Evolutionary conservation across 2,113 vertebrate species (phyloP), one percentile per base, ranked within the genome.

Genomic region (Gobio gobio): DNA sequence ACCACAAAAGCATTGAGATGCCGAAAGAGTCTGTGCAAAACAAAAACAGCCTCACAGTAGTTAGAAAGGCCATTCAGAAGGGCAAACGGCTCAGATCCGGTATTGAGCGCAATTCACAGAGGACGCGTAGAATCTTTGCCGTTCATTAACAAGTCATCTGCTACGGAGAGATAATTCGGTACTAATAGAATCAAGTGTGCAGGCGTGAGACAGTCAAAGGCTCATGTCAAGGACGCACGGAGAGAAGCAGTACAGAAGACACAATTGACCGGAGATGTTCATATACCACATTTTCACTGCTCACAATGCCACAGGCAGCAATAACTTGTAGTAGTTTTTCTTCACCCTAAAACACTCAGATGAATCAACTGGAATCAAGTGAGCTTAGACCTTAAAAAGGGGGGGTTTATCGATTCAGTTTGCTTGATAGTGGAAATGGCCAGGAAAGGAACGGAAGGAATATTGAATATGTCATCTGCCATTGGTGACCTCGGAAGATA

Each of bases 111-210:
- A 83, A 72, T 66, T 58, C 29, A 54, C 84, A 45, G 66, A 86
- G 78, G 78, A 84, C 51, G 10, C 7, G 51, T 10, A 14, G 24
- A 56, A 59, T 83, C 26, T 73, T 74, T 84, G 81, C 47, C 24
- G 49, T 83, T 84, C 83, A 86, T 87, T 89, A 86, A 77, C 72
- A 63, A 83, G 47, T 87, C 85, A 51, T 76, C 87, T 85, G 66
- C 59, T 87, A 51, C 43, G 22, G 78, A 56, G 75, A 83, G 75
- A 88, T 86, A 84, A 86, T 80, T 79, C 45, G 47, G 68, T 81
- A 83, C 75, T 86, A 85, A 88, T 80, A 40, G 75, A 87, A 86
- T 66, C 59, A 82, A 66, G 33, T 40, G 77, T 43, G 78, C 29
- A 68, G 43, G 56, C 79, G 29, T 18, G 9, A 66, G 63, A 70